Conservation (phyloP, 2,888 invertebrate genomes). For the Melitaea athalia region DNA sequence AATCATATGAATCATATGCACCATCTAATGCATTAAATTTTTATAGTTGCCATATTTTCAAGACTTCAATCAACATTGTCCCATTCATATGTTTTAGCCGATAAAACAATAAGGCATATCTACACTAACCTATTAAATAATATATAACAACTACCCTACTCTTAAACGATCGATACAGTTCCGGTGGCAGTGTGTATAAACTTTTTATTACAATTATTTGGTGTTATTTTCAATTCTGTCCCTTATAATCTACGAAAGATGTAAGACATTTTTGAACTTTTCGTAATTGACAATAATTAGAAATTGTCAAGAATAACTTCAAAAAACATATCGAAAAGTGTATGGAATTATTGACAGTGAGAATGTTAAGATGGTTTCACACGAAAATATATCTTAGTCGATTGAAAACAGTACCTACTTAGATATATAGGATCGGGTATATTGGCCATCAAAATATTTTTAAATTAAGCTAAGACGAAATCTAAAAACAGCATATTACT, state of each 20-base stretch:
- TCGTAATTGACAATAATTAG: constrained; percentile 42
- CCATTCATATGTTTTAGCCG: constrained; percentile 3
- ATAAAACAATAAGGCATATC: constrained; percentile 36
- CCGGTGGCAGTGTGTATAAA: constrained; percentile 48
- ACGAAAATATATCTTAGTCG: neutral
- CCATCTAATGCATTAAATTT: neutral
- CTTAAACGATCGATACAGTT: constrained; percentile 43
- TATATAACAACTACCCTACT: constrained; percentile 41
- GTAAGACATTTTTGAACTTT: constrained; percentile 46
- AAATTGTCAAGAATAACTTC: constrained; percentile 22
- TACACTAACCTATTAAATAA: constrained; percentile 43
- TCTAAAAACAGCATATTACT: constrained; percentile 22
- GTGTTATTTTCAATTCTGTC: constrained; percentile 42
- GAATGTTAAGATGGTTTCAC: constrained; percentile 16
- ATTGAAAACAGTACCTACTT: neutral
- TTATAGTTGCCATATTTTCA: neutral
- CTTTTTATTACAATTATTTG: constrained; percentile 43
- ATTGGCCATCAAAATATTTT: constrained; percentile 1
- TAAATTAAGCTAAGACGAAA: constrained; percentile 19
- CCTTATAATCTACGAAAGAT: constrained; percentile 30
- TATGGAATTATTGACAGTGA: constrained; percentile 6
- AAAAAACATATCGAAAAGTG: constrained; percentile 23
- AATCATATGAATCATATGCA: no score
- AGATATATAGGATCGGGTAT: neutral
- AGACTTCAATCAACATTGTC: constrained; percentile 9